A percentile compares a stretch with the other conserved stretches of the same genome.
Evolutionary conservation across 1,140 invertebrate genomes (phyloP).

Genomic region (Hypothenemus hampei): DNA sequence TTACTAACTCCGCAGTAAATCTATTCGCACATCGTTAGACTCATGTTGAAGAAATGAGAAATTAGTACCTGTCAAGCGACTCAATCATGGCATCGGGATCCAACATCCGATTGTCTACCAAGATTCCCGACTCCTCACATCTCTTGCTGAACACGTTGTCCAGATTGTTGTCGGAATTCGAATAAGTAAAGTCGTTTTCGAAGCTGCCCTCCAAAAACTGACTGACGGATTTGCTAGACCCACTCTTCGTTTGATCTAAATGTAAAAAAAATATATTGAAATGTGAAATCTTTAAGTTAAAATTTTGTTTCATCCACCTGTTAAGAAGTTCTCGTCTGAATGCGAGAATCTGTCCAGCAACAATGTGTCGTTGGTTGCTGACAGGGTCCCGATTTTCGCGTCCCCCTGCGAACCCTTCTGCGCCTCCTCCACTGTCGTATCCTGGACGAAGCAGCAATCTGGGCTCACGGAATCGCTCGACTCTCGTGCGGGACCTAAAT

Average conservation of each 20-base stretch:
- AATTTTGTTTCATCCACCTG: conserved; percentile 13
- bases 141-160: conserved; percentile 25
- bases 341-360: conserved; percentile 39
- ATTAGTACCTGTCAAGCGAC: conserved; percentile 50
- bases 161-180: conserved; percentile 34
- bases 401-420: conserved; percentile 27
- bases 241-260: conserved; percentile 39
- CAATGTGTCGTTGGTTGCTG: conserved; percentile 24
- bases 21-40: conserved; percentile 30
- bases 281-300: neutral
- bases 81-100: conserved; percentile 65
- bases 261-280: neutral
- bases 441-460: conserved; percentile 10
- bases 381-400: conserved; percentile 10
- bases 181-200: conserved; percentile 30
- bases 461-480: conserved; percentile 18
- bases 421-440: conserved; percentile 33
- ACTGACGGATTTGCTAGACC: conserved; percentile 34
- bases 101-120: conserved; percentile 42
- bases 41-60: neutral
- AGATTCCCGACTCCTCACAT: conserved; percentile 32
- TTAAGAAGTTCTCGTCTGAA: conserved; percentile 39
- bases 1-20: conserved; percentile 58
- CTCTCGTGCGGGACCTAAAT: conserved; percentile 16
- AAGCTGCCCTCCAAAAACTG: conserved; percentile 35